These are phyloP conservation scores for Agonopterix arenella DNA, from an alignment of 2,888 invertebrate genomes.

Conservation along the genomic window DNA sequence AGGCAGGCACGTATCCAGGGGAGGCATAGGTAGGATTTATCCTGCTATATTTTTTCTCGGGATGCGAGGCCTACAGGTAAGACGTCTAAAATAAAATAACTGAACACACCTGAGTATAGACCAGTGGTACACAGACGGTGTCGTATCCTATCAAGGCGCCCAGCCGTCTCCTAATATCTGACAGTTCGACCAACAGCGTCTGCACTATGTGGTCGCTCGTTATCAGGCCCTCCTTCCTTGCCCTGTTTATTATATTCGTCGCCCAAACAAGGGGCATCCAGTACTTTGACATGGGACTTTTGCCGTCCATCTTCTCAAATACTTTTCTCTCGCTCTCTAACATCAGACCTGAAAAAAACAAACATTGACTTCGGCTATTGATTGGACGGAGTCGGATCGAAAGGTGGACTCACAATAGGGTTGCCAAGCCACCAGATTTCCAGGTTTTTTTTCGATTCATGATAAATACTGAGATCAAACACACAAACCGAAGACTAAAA, in stretches of 20 bases:
- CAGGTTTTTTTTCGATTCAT: too few species aligned
- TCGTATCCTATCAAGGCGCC: conserved; percentile 93
- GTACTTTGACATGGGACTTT: conserved; percentile 91
- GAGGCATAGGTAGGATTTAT: too few species aligned
- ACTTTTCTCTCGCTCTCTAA: conserved; percentile 94
- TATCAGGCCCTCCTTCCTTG: conserved; percentile 89
- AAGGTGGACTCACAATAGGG: conserved; percentile 8
- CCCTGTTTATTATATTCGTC: conserved; percentile 92
- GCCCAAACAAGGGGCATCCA: conserved; percentile 98
- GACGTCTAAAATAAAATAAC: too few species aligned
- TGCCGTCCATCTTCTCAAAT: conserved; percentile 92
- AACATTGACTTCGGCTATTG: conserved; percentile 11
- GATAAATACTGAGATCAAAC: too few species aligned
- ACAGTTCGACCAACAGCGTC: conserved; percentile 91
- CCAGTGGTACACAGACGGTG: conserved; percentile 93
- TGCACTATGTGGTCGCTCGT: conserved; percentile 95
- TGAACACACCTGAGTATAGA: conserved; percentile 88
- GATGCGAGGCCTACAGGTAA: too few species aligned
- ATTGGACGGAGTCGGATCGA: conserved; percentile 10
- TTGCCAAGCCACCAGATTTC: too few species aligned
- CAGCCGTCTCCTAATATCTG: conserved; percentile 89
- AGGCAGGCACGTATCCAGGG: too few species aligned
- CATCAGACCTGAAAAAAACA: conserved; percentile 83
- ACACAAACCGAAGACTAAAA: too few species aligned
- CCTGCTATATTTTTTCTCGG: too few species aligned